Evolutionary conservation across 1,140 invertebrate genomes (phyloP).

Genomic region (Probaryconus sp.): DNA sequence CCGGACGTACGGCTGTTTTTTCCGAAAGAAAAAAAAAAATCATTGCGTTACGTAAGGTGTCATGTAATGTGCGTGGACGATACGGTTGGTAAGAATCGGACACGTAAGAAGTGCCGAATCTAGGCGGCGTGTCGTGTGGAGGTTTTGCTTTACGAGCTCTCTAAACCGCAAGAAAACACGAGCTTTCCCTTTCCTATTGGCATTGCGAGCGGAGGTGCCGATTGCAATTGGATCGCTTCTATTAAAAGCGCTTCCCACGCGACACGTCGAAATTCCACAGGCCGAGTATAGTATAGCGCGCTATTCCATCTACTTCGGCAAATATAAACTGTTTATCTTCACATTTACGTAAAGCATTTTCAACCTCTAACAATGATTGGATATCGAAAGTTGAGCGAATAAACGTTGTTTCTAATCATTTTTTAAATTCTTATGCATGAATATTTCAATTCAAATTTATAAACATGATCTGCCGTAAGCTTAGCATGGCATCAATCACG

Average conservation of each 20-base stretch:
- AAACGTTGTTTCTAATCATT: no score
- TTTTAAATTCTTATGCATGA: no score
- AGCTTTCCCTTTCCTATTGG: conserved; percentile 41
- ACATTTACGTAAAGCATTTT: conserved; percentile 43
- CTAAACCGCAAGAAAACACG: conserved; percentile 49
- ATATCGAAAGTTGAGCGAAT: no score
- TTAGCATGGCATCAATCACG: no score
- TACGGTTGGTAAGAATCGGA: conserved; percentile 6
- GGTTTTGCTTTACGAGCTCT: conserved; percentile 46
- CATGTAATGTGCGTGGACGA: conserved; percentile 13
- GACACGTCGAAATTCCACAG: conserved; percentile 22
- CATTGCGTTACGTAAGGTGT: no score
- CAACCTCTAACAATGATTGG: conserved; percentile 3
- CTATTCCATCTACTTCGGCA: conserved; percentile 10
- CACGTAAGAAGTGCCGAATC: conserved; percentile 24
- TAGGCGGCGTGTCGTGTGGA: conserved; percentile 25
- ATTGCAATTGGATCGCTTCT: conserved; percentile 24
- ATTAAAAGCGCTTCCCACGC: conserved; percentile 31
- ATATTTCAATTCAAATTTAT: no score
- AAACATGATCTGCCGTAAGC: no score
- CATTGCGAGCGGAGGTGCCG: conserved; percentile 27
- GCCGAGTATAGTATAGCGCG: neutral
- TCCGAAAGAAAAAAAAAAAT: no score
- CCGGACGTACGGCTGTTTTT: no score
- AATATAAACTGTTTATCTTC: conserved; percentile 45